Percentiles rank a stretch among this genome's conserved stretches.
Evolutionary conservation across 1,140 invertebrate genomes (phyloP).

Genomic region (Rhynchophorus ferrugineus): DNA sequence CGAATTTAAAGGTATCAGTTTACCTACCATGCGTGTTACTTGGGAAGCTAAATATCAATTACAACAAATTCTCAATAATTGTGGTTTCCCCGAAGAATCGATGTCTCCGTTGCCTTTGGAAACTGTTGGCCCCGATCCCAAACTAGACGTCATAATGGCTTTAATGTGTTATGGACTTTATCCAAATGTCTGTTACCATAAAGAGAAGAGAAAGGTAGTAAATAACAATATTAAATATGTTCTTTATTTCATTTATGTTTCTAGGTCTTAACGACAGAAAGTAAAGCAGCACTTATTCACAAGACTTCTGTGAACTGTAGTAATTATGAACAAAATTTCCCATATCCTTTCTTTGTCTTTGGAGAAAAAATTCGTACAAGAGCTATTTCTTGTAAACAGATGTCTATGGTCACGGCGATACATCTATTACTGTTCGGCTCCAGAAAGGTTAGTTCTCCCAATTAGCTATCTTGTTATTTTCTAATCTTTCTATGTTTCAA

Average conservation of each 20-base stretch:
- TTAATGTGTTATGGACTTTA: slow-evolving; percentile 86
- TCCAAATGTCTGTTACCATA: slow-evolving; percentile 94
- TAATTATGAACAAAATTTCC: slow-evolving; percentile 75
- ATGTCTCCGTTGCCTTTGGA: slow-evolving; percentile 67
- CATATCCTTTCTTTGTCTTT: slow-evolving; percentile 94
- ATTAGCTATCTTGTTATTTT: slow-evolving; percentile 44
- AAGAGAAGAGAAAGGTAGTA: slow-evolving; percentile 81
- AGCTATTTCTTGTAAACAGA: slow-evolving; percentile 95
- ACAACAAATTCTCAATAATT: slow-evolving; percentile 68
- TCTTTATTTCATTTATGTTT: slow-evolving; percentile 18
- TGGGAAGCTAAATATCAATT: slow-evolving; percentile 90
- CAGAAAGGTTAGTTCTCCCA: slow-evolving; percentile 51
- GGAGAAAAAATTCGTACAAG: slow-evolving; percentile 95
- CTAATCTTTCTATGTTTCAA: slow-evolving; percentile 15
- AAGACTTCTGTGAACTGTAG: slow-evolving; percentile 96
- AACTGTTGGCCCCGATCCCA: slow-evolving; percentile 66
- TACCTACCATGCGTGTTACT: slow-evolving; percentile 82
- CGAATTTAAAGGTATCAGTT: slow-evolving; percentile 80
- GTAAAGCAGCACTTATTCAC: slow-evolving; percentile 87
- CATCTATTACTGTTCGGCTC: slow-evolving; percentile 89
- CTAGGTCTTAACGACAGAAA: slow-evolving; percentile 87
- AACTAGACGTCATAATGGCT: slow-evolving; percentile 78
- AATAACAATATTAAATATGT: slow-evolving; percentile 4
- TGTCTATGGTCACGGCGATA: slow-evolving; percentile 92
- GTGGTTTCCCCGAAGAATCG: slow-evolving; percentile 86